These are phyloP conservation scores for Mamestra brassicae DNA, from an alignment of 2,888 invertebrate genomes.

Conservation along the genomic window DNA sequence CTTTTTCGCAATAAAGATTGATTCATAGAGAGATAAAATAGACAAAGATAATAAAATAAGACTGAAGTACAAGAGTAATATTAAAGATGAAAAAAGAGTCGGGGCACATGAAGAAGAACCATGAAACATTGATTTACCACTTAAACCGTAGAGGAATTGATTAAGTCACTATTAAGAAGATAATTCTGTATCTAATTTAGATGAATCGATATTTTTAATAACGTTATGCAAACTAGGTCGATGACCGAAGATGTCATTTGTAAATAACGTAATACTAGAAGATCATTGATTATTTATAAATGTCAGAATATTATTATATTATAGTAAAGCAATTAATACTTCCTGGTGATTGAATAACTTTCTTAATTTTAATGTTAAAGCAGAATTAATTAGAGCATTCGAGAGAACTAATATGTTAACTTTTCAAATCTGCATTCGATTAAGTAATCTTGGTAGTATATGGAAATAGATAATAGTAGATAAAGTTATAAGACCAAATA, in stretches of 20 bases:
- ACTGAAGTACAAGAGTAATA: not conserved
- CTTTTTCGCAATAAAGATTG: not conserved
- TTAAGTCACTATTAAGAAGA: conserved; percentile 23
- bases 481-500: no score
- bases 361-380: conserved; percentile 3
- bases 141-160: conserved; percentile 19
- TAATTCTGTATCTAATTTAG: conserved; percentile 42
- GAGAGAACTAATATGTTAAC: not conserved
- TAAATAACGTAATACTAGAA: conserved; percentile 26
- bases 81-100: not conserved
- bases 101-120: conserved; percentile 3
- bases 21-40: no score
- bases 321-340: conserved; percentile 15
- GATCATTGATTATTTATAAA: conserved; percentile 6
- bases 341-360: conserved; percentile 17
- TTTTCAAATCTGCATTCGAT: no score
- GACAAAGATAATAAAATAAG: not conserved
- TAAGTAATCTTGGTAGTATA: no score
- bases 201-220: conserved; percentile 36
- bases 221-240: conserved; percentile 37
- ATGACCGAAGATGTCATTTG: conserved; percentile 40
- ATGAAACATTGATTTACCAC: not conserved
- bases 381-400: conserved; percentile 11
- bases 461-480: no score
- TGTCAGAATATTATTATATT: not conserved